A percentile compares a stretch with the other conserved stretches of the same genome.
phyloP scores from a whole-genome alignment of 2,888 invertebrate species.

The Cryptocephalus primarius region DNA sequence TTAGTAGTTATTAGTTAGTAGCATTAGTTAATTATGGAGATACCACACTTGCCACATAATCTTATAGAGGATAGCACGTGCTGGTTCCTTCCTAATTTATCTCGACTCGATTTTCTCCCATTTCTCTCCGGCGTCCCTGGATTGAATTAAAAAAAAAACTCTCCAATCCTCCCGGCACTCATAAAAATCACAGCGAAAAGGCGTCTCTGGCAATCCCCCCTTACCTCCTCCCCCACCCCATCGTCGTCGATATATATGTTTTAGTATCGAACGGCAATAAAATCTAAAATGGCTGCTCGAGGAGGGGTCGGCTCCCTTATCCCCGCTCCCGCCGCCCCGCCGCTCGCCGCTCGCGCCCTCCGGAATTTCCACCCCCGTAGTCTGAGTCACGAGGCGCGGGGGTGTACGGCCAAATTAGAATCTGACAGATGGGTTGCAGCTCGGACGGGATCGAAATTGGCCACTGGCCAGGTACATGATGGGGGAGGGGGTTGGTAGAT shows the following conservation, averaged over 20 bases:
- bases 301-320: constrained; percentile 16
- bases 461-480: constrained; percentile 8
- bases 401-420: not conserved
- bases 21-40: too few species aligned
- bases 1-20: too few species aligned
- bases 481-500: constrained; percentile 26
- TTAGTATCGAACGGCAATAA: constrained; percentile 40
- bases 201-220: not conserved
- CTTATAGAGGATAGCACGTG: too few species aligned
- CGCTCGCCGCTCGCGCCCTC: not conserved
- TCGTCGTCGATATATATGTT: constrained; percentile 26
- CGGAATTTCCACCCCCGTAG: not conserved
- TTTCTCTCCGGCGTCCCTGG: too few species aligned
- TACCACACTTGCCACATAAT: too few species aligned
- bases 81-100: too few species aligned
- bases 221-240: constrained; percentile 3
- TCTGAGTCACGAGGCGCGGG: not conserved
- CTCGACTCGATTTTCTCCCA: too few species aligned
- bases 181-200: constrained; percentile 4
- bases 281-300: constrained; percentile 38
- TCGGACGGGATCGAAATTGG: not conserved
- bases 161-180: not conserved
- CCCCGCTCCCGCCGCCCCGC: constrained; percentile 9
- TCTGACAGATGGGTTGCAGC: not conserved
- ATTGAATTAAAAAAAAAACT: constrained; percentile 2